Evolutionary conservation across 2,888 invertebrate genomes (phyloP).

Genomic region (Coleophora flavipennella): DNA sequence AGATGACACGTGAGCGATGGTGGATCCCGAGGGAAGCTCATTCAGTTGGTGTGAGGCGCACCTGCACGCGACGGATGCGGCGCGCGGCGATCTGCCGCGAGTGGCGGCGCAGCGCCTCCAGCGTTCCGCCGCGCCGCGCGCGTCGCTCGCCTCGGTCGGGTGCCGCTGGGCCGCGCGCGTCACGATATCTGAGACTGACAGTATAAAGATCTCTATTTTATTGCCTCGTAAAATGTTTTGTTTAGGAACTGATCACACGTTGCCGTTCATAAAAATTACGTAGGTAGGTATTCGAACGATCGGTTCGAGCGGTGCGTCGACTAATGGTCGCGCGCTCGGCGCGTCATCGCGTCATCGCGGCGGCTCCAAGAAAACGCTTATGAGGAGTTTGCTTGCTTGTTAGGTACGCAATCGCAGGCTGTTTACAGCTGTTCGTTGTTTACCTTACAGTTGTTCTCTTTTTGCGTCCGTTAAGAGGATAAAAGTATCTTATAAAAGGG

Average conservation of each 20-base stretch:
- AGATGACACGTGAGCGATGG: conserved; percentile 7
- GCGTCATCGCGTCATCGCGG: too few species aligned
- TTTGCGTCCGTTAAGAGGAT: too few species aligned
- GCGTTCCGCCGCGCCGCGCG: conserved; percentile 25
- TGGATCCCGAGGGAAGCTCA: neutral
- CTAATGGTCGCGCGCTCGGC: neutral
- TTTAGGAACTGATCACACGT: too few species aligned
- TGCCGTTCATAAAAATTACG: conserved; percentile 1
- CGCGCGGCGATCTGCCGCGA: conserved; percentile 89
- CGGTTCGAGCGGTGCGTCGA: neutral
- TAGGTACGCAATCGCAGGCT: too few species aligned
- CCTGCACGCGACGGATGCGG: conserved; percentile 86
- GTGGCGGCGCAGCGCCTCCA: conserved; percentile 88
- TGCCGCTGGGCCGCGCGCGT: conserved; percentile 6
- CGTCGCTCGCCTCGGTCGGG: conserved; percentile 18
- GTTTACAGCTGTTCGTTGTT: too few species aligned
- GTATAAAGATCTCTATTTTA: conserved; percentile 37
- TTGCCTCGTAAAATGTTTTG: conserved; percentile 31
- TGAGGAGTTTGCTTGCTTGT: too few species aligned
- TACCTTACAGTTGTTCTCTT: too few species aligned
- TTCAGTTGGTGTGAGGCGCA: conserved; percentile 45
- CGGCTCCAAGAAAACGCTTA: too few species aligned
- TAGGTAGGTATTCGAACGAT: too few species aligned
- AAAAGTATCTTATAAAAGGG: too few species aligned
- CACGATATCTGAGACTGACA: conserved; percentile 17